These are phyloP conservation scores for Callyntrura sp. DNA, from an alignment of 2,888 invertebrate species.

Conservation along the genomic window DNA sequence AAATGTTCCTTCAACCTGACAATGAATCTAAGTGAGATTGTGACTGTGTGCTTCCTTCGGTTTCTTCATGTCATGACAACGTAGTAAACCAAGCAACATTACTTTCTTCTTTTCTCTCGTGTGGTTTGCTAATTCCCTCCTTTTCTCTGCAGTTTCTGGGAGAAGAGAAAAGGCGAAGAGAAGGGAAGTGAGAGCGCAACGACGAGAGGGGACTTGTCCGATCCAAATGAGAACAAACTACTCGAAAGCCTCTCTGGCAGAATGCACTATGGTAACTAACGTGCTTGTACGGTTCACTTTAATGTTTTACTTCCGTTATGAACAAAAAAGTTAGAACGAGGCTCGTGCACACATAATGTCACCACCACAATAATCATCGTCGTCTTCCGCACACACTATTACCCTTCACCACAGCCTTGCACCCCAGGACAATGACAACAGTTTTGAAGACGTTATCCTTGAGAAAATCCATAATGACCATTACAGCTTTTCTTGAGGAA, in stretches of 20 bases:
- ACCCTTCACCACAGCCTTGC: too few relatives aligned
- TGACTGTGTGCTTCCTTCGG: not conserved
- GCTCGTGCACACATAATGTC: slow-evolving; percentile 3
- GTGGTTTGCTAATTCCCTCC: slow-evolving; percentile 44
- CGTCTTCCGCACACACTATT: not conserved
- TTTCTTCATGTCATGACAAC: not conserved
- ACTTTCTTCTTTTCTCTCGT: slow-evolving; percentile 28
- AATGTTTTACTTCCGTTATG: slow-evolving; percentile 24
- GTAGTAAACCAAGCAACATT: slow-evolving; percentile 14
- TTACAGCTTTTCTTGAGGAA: not conserved
- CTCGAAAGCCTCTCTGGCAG: slow-evolving; percentile 33
- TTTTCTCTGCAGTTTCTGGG: slow-evolving; percentile 20
- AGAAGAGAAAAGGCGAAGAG: not conserved
- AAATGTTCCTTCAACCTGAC: not conserved
- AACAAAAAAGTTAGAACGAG: too few relatives aligned
- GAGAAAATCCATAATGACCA: slow-evolving; percentile 35
- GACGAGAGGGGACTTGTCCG: slow-evolving; percentile 45
- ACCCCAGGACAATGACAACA: too few relatives aligned
- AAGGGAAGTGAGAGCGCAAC: not conserved
- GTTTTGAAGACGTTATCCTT: not conserved
- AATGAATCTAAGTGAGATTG: slow-evolving; percentile 1
- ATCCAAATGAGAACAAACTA: slow-evolving; percentile 72
- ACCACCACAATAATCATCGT: not conserved
- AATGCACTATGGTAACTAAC: slow-evolving; percentile 11
- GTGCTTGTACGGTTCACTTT: not conserved